Evolutionary conservation across 1,140 invertebrate genomes (phyloP), one percentile per base, ranked within the genome.

Genomic region (Sesamia nonagrioides): DNA sequence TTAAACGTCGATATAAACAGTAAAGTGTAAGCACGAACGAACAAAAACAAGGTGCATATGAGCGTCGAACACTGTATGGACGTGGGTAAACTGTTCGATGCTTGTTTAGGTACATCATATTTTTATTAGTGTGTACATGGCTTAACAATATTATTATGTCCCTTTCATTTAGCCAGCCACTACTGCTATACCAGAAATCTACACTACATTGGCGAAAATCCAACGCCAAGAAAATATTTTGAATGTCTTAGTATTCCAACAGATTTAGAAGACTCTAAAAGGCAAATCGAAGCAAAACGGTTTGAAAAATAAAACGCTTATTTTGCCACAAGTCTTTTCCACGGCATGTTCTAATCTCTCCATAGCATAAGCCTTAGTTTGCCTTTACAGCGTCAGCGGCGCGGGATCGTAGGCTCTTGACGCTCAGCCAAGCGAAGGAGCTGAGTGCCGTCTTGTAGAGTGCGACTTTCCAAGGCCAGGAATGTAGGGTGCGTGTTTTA

Each of bases 341-440:
- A 37, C 21, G 3, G 27, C 6, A 54, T 35, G 45, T 73, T 50
- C 11, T 52, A n/a, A 71, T 33, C 48, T 40, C 54, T 73, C 11
- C 11, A 73, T 17, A 58, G 37, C 18, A 37, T 35, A 52, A 73
- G 52, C 35, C 63, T 42, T 18, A 73, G 71, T 54, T 73, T 56
- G 17, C 54, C 71, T 73, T 73, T 73, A 73, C 68, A 71, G 15
- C 45, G 68, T 52, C 68, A 71, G 42, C 35, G 35, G 17, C 37
- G 71, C 54, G 54, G 54, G 33, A 73, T 73, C 4, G 71, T 13
- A n/a, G 71, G 42, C 71, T 42, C 71, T 73, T 48, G 13, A 37
- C 54, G 71, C 45, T 73, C 18, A 60, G 54, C 18, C 54, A 18
- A 73, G 37, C 54, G 52, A 42, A 73, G 71, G 17, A 68, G 8